Base-by-base conservation (phyloP, 2,888 invertebrate species). In the Amphipoea lucens region DNA sequence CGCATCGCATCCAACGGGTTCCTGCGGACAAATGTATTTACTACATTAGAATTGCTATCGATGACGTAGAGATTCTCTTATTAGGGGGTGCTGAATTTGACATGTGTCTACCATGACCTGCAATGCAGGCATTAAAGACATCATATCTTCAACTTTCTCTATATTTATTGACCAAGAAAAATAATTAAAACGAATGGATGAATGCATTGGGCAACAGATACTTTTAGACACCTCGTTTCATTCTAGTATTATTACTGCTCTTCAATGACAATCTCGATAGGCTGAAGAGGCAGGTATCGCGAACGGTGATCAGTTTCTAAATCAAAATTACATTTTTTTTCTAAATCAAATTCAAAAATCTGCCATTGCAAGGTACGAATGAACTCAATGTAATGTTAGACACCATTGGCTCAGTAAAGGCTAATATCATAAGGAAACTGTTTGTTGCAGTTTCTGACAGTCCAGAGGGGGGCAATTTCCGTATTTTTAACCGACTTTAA, bases 181-280 rank as follows among this genome's bases (percentile, higher is more conserved):
- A 7, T 45, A 54, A 40, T 62, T 62, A 54, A 74, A 78, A 63
- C 14, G 5, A 63, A 68, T 68, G 29, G 11, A 23, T 60, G 5
- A 7, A 42, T 62, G 14, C 45, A 77, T 83, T 83, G 42, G 11
- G 67, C 36, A 71, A 78, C 51, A 2, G 9, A 48, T 62, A 63
- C 45, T 62, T 60, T 74, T 80, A 42, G 29, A 67, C 51, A 70
- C 4, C 51, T 60, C 42, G n/a, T 54, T 17, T 17, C 9, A 12
- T 83, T 81, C 36, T 78, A 77, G 66, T 83, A 51, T 77, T 70
- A 45, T 40, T 23, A 29, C 20, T 70, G 17, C 45, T 83, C 40
- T 71, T 62, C 9, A 42, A 36, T 36, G 36, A 0, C 36, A 36
- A 82, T 67, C 45, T 42, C 3, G 11, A 23, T 40, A 17, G 2